phyloP scores from a whole-genome alignment of 2,888 invertebrate genomes.

The Nymphalis urticae region DNA sequence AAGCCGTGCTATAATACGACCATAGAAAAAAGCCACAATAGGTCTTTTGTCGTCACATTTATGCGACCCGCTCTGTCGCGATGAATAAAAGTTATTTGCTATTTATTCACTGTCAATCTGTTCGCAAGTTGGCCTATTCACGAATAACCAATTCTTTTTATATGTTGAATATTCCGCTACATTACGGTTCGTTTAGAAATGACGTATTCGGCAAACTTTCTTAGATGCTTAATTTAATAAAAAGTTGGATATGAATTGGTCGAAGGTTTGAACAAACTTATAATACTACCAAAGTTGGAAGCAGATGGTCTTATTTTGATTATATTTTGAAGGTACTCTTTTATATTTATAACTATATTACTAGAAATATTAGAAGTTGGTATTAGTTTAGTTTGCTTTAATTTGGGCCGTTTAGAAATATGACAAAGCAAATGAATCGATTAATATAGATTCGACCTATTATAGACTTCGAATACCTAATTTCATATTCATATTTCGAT shows the following conservation, averaged over 20 bases:
- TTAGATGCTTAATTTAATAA: neutral
- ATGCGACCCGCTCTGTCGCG: constrained; percentile 20
- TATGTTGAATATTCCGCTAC: neutral
- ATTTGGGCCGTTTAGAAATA: too few species aligned
- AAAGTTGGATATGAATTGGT: neutral
- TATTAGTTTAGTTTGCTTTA: too few species aligned
- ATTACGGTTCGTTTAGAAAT: constrained; percentile 4
- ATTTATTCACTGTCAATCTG: constrained; percentile 32
- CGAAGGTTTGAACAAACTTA: too few species aligned
- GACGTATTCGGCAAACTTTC: neutral
- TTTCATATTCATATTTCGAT: too few species aligned
- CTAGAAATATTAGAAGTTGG: too few species aligned
- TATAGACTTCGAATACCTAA: too few species aligned
- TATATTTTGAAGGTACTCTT: too few species aligned
- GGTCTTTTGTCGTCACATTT: constrained; percentile 34
- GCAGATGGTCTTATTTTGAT: too few species aligned
- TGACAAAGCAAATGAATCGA: too few species aligned
- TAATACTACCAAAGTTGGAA: too few species aligned
- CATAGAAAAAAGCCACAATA: constrained; percentile 33
- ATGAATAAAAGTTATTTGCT: constrained; percentile 31
- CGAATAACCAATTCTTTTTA: constrained; percentile 28
- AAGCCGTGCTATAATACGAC: constrained; percentile 5
- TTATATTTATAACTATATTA: too few species aligned
- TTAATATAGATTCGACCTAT: too few species aligned
- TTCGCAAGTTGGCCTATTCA: constrained; percentile 32